Base-by-base conservation (phyloP, 2,113 vertebrate species). In the Bagarius yarrelli region DNA sequence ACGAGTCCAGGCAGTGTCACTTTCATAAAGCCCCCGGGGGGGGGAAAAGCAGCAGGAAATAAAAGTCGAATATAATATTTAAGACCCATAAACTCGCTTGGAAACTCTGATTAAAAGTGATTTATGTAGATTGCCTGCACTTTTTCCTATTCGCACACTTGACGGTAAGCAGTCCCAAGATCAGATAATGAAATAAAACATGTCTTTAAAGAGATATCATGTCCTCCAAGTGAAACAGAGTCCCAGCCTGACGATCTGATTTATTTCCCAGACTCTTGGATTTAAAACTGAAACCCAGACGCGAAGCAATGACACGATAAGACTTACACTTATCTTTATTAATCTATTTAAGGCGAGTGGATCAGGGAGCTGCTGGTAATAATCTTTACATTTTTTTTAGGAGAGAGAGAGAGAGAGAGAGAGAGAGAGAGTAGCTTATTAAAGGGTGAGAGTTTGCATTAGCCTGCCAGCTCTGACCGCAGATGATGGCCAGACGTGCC, bases 371-470 rank as follows among this genome's bases (percentile, higher is more conserved):
- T 16, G 12, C 21, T 60, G 73, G 15, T 25, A 76, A 25, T 40
- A 18, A 8, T 59, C 18, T 25, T 44, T 44, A 69, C 23, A 32
- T 5, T 5, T 1, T 27, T 21, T n/a, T 2, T n/a, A 5, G 1
- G 72, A 56, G 50, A 73, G 30, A 8, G 55, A 57, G 55, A 2
- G 55, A 61, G 60, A 32, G 27, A 34, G 30, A 34, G 18, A 21
- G 32, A 73, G 32, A 55, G 40, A 12, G 36, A 34, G 8, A 52
- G 19, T 23, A 78, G 59, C 44, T 18, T 18, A 64, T 75, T 50
- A n/a, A 44, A 25, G 14, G 61, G 14, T 74, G 53, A 76, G 66
- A 44, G 66, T 78, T 66, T 81, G 47, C 57, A 9, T 40, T 63
- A 3, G 30, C 15, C 11, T 18, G 67, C 40, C 66, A 81, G 47